Percentiles rank a stretch among this genome's conserved stretches.
phyloP scores from a whole-genome alignment of 2,888 invertebrate species.

The Meghimatium bilineatum region DNA sequence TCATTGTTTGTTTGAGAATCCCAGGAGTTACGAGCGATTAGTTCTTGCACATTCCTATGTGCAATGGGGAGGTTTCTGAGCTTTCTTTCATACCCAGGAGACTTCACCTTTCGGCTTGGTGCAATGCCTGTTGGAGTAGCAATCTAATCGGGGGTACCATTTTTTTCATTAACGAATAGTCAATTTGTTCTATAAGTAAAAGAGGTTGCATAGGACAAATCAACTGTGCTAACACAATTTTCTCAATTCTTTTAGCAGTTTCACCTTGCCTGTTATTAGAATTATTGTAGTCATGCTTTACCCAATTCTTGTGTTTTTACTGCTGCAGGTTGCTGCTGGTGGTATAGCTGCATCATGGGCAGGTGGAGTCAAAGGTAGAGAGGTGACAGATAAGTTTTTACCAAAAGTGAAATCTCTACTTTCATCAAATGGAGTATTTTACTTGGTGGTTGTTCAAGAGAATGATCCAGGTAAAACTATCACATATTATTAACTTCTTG shows the following conservation, averaged over 20 bases:
- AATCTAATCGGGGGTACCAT: too few relatives aligned
- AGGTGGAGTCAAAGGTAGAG: constrained; percentile 80
- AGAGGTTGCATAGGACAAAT: too few relatives aligned
- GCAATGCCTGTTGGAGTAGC: too few relatives aligned
- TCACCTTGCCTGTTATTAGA: neutral
- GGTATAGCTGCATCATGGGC: constrained; percentile 79
- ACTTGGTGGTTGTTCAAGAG: constrained; percentile 91
- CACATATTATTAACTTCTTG: neutral
- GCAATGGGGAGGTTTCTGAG: too few relatives aligned
- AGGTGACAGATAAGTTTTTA: constrained; percentile 85
- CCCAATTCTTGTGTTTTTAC: neutral
- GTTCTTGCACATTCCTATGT: too few relatives aligned
- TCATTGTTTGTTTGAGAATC: too few relatives aligned
- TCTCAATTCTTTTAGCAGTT: neutral
- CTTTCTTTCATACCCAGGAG: too few relatives aligned
- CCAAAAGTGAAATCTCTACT: constrained; percentile 84
- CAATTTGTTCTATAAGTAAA: too few relatives aligned
- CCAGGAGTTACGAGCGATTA: too few relatives aligned
- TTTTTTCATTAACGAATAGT: too few relatives aligned
- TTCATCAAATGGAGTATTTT: constrained; percentile 87
- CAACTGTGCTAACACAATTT: too few relatives aligned
- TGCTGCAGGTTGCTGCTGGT: constrained; percentile 69
- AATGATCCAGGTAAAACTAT: constrained; percentile 82
- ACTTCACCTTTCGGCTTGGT: too few relatives aligned
- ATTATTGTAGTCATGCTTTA: neutral